Conservation (phyloP, 2,888 invertebrate species). For the Cremastobaeus sp. region DNA sequence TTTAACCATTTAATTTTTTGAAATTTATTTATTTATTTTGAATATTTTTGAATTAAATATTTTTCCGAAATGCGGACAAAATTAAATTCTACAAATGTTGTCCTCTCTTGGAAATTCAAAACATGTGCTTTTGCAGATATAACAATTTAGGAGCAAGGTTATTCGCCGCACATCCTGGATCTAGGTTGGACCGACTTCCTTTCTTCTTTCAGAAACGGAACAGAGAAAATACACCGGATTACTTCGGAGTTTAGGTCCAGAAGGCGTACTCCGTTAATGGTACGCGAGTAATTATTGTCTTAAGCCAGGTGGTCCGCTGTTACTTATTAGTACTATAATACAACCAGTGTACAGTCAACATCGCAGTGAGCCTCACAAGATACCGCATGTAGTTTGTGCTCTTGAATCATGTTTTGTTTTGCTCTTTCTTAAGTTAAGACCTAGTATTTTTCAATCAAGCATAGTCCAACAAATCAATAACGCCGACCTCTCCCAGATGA, state of each 20-base stretch:
- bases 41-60: too few species aligned
- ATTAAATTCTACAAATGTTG: too few species aligned
- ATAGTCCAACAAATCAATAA: conserved; percentile 40
- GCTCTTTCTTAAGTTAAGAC: conserved; percentile 11
- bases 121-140: too few species aligned
- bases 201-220: conserved; percentile 40
- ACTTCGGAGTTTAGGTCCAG: conserved; percentile 49
- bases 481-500: conserved; percentile 12
- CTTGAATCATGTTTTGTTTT: conserved; percentile 34
- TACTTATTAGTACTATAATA: conserved; percentile 68
- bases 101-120: too few species aligned
- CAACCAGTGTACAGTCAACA: conserved; percentile 41
- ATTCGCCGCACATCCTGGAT: too few species aligned
- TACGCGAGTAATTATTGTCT: conserved; percentile 72
- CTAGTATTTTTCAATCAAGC: conserved; percentile 37
- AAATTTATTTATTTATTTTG: too few species aligned
- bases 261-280: conserved; percentile 71
- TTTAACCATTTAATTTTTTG: too few species aligned
- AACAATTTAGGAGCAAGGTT: too few species aligned
- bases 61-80: too few species aligned
- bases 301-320: conserved; percentile 73
- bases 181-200: conserved; percentile 21
- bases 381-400: conserved; percentile 39
- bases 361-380: conserved; percentile 35
- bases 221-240: conserved; percentile 60